Percentiles rank a stretch among this genome's conserved stretches.
Evolutionary conservation across 2,113 vertebrate species (phyloP).

Genomic region (Xiphophorus hellerii): DNA sequence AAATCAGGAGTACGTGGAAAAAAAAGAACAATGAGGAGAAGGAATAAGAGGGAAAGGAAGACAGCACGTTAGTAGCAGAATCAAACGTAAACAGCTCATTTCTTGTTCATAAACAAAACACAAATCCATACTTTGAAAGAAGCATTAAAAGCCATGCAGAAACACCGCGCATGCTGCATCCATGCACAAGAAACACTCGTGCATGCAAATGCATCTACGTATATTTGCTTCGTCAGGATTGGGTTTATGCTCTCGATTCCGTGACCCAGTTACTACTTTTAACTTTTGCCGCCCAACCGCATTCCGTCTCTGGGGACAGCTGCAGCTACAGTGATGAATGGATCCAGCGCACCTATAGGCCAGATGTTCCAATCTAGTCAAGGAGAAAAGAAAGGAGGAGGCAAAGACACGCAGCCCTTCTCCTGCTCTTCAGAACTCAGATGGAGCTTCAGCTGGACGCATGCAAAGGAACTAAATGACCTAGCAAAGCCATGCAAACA

Average conservation of each 20-base stretch:
- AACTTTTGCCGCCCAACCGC: conserved; percentile 16
- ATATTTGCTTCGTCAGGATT: conserved; percentile 42
- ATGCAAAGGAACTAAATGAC: neutral
- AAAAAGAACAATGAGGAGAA: conserved; percentile 46
- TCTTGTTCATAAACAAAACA: neutral
- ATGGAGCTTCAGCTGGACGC: neutral
- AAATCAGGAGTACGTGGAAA: conserved; percentile 7
- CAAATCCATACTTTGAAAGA: neutral
- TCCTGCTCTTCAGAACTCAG: neutral
- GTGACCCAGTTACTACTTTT: conserved; percentile 68
- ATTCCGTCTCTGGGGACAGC: conserved; percentile 18
- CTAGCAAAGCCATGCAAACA: neutral
- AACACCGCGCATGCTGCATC: conserved; percentile 33
- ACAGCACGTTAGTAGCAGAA: conserved; percentile 68
- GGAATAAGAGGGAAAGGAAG: conserved; percentile 51
- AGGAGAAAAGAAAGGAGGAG: neutral
- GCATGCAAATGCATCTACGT: neutral
- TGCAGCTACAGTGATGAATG: conserved; percentile 59
- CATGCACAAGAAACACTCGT: neutral
- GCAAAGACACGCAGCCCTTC: no score
- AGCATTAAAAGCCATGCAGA: conserved; percentile 26
- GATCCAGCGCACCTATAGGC: conserved; percentile 11
- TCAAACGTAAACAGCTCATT: conserved; percentile 26
- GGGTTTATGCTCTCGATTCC: conserved; percentile 48
- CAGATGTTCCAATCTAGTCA: conserved; percentile 35